Evolutionary conservation across 2,113 vertebrate species (phyloP), one percentile per base, ranked within the genome.

Genomic region (Bufo gargarizans): DNA sequence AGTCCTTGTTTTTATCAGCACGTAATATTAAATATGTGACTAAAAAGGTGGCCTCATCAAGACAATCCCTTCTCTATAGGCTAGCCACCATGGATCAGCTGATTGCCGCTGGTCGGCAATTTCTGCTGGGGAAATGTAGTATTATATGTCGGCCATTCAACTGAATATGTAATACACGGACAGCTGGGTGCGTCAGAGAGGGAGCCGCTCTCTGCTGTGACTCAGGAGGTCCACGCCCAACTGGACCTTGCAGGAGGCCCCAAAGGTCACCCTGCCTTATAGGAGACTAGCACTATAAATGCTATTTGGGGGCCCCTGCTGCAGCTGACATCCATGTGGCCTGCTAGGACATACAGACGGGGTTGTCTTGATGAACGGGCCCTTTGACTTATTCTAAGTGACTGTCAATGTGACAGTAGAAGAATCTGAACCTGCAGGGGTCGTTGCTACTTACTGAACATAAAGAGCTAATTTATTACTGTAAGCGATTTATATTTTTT

Each of bases 401-500:
- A 71, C 53, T 33, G 81, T n/a, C 55, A 61, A 61, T 45, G 63
- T 22, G 82, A 83, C 6, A 63, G 16, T 22, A 83, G 59, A 56
- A 79, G 45, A 72, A 4, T 0, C 17, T 17, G n/a, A 45, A 47
- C 8, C 77, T 17, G n/a, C 50, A 0, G 19, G 19, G 47, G n/a
- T 1, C 17, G 19, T 67, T 1, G 58, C 58, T 77, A 77, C 74
- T 83, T 77, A 74, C 58, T 82, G 71, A 63, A 88, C 53, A 63
- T 0, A 84, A 69, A 89, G 22, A 89, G 87, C 87, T 89, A 89
- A 89, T 89, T 84, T 89, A 89, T 89, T 89, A 78, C 72, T 77
- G 58, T 84, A 55, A 67, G 80, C 81, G 19, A 83, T 89, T 74
- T 89, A 56, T 89, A 78, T 89, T 78, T 77, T 84, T 84, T 69